Percentiles rank a stretch among this genome's conserved stretches.
Conservation (phyloP, 2,113 vertebrate species). For the Vulpes ferrilata region DNA sequence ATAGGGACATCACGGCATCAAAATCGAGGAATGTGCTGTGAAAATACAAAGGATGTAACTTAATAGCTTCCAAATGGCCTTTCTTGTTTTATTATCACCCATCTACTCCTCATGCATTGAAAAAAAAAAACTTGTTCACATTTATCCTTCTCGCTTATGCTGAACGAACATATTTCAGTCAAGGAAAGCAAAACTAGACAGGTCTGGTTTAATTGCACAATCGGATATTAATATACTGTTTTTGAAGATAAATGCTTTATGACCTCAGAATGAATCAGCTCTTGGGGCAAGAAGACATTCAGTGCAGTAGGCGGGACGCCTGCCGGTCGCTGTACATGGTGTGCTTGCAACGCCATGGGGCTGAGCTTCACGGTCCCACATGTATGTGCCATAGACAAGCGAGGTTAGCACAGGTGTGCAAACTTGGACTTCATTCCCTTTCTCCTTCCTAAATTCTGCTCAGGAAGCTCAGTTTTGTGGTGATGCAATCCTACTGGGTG, state of each 20-base stretch:
- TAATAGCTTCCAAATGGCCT: not conserved
- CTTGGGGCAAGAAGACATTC: not conserved
- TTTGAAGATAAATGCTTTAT: constrained; percentile 63
- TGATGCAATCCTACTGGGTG: not conserved
- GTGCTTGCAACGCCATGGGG: not conserved
- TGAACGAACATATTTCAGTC: constrained; percentile 38
- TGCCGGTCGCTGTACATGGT: not conserved
- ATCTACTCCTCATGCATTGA: not conserved
- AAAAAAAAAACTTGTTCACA: not conserved
- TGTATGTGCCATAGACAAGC: rapidly evolving
- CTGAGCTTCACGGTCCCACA: rapidly evolving
- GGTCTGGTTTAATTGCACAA: constrained; percentile 22
- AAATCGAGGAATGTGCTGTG: not conserved
- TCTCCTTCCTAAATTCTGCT: not conserved
- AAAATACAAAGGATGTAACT: not conserved
- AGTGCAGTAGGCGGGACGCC: not conserved
- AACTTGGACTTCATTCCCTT: not conserved
- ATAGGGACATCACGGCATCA: not conserved
- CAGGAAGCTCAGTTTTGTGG: not conserved
- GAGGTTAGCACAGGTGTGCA: not conserved
- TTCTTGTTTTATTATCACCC: not conserved
- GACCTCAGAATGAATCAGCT: constrained; percentile 73
- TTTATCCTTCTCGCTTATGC: constrained; percentile 29
- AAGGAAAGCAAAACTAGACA: constrained; percentile 51
- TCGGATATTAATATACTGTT: not conserved